These are phyloP conservation scores for Lepidothrix coronata DNA, from an alignment of 2,113 vertebrate genomes.

Conservation along the genomic window DNA sequence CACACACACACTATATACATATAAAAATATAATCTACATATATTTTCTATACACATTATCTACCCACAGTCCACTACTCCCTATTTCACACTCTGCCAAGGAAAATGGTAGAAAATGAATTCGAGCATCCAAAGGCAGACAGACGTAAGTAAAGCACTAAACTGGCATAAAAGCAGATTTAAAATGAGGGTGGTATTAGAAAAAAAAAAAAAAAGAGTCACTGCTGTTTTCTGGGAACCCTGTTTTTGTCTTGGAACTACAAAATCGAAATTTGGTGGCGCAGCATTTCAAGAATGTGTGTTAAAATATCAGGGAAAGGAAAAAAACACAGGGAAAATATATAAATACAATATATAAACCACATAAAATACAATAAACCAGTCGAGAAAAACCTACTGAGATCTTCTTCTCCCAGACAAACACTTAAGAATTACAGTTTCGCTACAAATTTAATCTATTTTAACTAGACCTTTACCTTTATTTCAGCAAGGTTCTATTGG, in stretches of 20 bases:
- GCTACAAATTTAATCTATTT: background rate
- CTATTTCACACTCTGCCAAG: fast-evolving
- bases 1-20: background rate
- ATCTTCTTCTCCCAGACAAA: background rate
- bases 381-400: background rate
- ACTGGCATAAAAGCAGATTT: no score
- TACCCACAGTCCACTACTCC: background rate
- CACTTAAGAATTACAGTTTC: background rate
- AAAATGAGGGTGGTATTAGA: fast-evolving
- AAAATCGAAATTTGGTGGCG: background rate
- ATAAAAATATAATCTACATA: background rate
- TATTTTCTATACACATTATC: background rate
- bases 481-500: background rate
- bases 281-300: fast-evolving
- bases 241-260: no score
- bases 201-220: background rate
- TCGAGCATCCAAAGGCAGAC: no score
- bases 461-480: background rate
- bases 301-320: background rate
- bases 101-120: background rate
- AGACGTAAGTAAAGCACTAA: background rate
- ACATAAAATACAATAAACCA: background rate
- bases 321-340: fast-evolving
- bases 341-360: background rate
- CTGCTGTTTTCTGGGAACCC: background rate